Evolutionary conservation across 2,113 vertebrate species (phyloP), one percentile per base, ranked within the genome.

Genomic region (Tenrec ecaudatus): DNA sequence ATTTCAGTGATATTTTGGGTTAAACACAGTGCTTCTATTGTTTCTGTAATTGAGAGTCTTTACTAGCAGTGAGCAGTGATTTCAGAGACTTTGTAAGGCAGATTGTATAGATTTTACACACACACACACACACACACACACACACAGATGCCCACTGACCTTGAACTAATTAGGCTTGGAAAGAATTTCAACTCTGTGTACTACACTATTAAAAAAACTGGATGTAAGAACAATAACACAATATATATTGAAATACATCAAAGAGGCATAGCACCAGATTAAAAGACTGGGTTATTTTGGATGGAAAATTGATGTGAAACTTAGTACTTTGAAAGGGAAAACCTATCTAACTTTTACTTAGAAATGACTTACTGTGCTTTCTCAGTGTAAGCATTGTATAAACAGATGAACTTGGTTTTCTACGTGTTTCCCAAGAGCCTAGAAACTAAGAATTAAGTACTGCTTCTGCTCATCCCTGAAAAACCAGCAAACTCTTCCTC

Each of bases 351-450:
- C 73, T 91, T 95, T 96, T 93, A 96, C 96, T 97, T 97, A 97
- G 91, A 81, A 96, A 96, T 96, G 97, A 93, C 96, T 97, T 97
- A 96, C 93, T 97, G 96, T 97, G 96, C 94, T 81, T 98, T 97
- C 97, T 96, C 93, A 90, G 96, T 95, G 96, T 95, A 86, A 97
- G 95, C 96, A 97, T 98, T 97, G 95, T 97, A 97, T 95, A 98
- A 97, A 98, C 97, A 98, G 97, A 97, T 97, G 98, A 98, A 96
- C 78, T 89, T 95, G 97, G 95, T 97, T 98, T 97, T 97, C 97
- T 97, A 97, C 96, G 94, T 97, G 96, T 96, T 98, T 97, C 97
- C 97, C 98, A 98, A 97, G 96, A 98, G 96, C 96, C 96, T 98
- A 97, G 96, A 98, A 98, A 98, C 95, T 94, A 97, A 95, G 97